These are phyloP conservation scores for Ectemnius lituratus DNA, from an alignment of 2,888 invertebrate species.

Conservation along the genomic window DNA sequence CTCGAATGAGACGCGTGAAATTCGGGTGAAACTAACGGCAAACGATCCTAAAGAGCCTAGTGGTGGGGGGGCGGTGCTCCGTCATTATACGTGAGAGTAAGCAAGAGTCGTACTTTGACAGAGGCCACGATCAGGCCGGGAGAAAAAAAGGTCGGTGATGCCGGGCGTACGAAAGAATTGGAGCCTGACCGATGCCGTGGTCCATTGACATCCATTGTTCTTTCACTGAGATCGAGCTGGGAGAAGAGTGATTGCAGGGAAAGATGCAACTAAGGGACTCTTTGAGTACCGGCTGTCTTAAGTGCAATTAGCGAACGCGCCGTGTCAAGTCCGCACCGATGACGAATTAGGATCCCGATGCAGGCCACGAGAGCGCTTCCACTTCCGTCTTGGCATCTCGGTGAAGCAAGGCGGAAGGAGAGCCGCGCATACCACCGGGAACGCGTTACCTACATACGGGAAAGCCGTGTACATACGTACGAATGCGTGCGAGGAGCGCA, in stretches of 20 bases:
- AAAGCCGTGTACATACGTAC: conserved; percentile 20
- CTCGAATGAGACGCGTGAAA: conserved; percentile 25
- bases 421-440: conserved; percentile 48
- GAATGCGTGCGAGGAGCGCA: conserved; percentile 16
- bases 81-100: conserved; percentile 3
- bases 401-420: conserved; percentile 44
- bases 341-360: conserved; percentile 60
- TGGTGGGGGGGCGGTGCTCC: conserved; percentile 1
- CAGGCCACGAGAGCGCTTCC: conserved; percentile 65
- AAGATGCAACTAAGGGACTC: background rate
- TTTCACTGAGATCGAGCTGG: background rate
- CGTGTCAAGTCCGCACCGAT: conserved; percentile 23
- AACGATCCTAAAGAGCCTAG: conserved; percentile 17
- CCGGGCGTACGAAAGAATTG: conserved; percentile 54
- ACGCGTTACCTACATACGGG: conserved; percentile 67
- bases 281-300: background rate
- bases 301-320: background rate
- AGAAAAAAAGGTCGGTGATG: conserved; percentile 14
- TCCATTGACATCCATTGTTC: conserved; percentile 7
- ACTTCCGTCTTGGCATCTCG: conserved; percentile 56
- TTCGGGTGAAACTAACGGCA: conserved; percentile 44
- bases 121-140: background rate
- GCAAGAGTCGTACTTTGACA: conserved; percentile 2
- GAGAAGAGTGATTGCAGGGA: background rate
- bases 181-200: conserved; percentile 64